Base-by-base conservation (phyloP, 2,888 invertebrate species). In the Xylota segnis region DNA sequence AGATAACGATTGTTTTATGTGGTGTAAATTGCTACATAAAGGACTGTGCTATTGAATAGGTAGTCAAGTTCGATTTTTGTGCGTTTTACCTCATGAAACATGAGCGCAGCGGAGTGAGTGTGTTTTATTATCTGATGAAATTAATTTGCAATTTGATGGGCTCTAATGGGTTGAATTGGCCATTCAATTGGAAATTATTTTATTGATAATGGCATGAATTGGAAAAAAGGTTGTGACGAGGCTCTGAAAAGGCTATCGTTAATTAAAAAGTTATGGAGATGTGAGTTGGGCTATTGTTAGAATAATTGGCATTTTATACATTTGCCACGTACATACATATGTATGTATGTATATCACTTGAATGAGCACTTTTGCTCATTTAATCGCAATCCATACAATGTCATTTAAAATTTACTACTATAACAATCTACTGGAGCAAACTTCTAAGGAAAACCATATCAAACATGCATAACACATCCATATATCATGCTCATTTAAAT, bases 141-240 rank as follows among this genome's bases (percentile, higher is more conserved):
- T 61, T 59, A 68, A 50, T 52, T 68, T 68, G 40, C 52, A 52
- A 70, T 77, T 66, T 47, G 37, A 50, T 18, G 23, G 23, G 27
- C n/a, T 68, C 16, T 32, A 76, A 59, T 50, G 16, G 37, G 29
- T 59, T 37, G 23, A 61, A 43, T 43, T 52, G 43, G 10, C n/a
- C 54, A 61, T 43, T 70, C 43, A 45, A 52, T 54, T 61, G 70
- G 70, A 77, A 77, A 77, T 61, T 59, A 45, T 77, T 29, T 32
- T 61, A 14, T 7, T 27, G 59, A 52, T 43, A 43, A 34, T 45
- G 66, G 56, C n/a, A n/a, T 3, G 3, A 14, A 10, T n/a, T 10
- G 12, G 14, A 5, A 23, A 18, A 14, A 56, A 32, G 7, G n/a
- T n/a, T 52, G 12, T 29, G n/a, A 52, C 9, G 5, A n/a, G n/a